Conservation (phyloP, 2,113 vertebrate genomes). For the Anoplopoma fimbria region DNA sequence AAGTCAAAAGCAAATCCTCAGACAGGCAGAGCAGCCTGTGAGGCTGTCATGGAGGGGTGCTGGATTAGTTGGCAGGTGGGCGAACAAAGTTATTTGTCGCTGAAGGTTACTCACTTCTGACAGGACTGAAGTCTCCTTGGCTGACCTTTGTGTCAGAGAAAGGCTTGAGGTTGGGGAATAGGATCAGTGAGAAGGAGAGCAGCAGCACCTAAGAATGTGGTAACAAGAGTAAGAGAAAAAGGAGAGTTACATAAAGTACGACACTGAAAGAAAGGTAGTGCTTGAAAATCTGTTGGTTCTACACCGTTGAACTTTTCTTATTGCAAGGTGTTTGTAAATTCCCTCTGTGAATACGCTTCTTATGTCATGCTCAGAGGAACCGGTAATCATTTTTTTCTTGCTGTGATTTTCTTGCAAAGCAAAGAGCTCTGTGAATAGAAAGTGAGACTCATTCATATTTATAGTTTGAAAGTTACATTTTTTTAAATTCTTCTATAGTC, state of each 20-base stretch:
- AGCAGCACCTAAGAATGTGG: slow-evolving; percentile 88
- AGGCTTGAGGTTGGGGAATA: slow-evolving; percentile 92
- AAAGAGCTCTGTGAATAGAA: background rate
- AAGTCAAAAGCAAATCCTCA: slow-evolving; percentile 26
- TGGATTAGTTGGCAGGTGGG: slow-evolving; percentile 42
- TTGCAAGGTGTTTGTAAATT: background rate
- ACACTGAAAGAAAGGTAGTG: background rate
- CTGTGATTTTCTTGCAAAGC: background rate
- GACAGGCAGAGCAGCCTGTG: slow-evolving; percentile 10
- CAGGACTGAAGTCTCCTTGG: slow-evolving; percentile 87
- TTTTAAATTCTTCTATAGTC: background rate
- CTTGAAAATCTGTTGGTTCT: background rate
- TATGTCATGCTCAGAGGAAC: background rate
- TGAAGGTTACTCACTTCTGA: slow-evolving; percentile 87
- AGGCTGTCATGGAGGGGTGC: slow-evolving; percentile 25
- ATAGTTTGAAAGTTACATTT: slow-evolving; percentile 17
- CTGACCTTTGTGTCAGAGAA: slow-evolving; percentile 86
- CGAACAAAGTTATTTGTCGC: slow-evolving; percentile 6
- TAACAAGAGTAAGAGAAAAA: background rate
- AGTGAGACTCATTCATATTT: slow-evolving; percentile 24
- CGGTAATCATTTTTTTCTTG: background rate
- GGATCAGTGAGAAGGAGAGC: slow-evolving; percentile 91
- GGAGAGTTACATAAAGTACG: background rate
- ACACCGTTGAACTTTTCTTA: background rate
- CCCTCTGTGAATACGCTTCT: background rate